Evolutionary conservation across 2,113 vertebrate genomes (phyloP).

Genomic region (Nycticryphes semicollaris): DNA sequence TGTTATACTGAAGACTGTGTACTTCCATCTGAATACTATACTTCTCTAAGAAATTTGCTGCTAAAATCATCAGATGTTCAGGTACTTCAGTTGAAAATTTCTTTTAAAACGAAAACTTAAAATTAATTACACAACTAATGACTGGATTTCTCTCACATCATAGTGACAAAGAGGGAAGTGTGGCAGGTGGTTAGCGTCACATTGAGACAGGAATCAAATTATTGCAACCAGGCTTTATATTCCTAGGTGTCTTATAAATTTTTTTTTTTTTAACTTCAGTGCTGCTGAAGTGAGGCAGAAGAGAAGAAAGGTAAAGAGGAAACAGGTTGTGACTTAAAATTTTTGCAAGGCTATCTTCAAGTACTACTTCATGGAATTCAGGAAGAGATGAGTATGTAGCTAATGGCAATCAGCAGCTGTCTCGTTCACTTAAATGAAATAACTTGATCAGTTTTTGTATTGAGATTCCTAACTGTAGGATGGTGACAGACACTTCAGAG

Average conservation of each 20-base stretch:
- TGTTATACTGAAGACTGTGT: conserved; percentile 96
- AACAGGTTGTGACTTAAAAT: not conserved
- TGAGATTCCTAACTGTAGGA: not conserved
- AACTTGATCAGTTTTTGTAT: not conserved
- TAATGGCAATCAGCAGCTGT: not conserved
- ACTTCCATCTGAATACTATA: conserved; percentile 89
- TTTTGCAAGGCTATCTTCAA: not conserved
- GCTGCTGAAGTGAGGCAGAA: not conserved
- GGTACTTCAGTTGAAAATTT: conserved; percentile 70
- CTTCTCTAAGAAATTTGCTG: conserved; percentile 88
- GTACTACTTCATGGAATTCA: not conserved
- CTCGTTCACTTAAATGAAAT: not conserved
- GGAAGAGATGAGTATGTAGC: not conserved
- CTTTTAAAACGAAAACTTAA: not conserved
- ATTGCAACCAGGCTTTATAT: not conserved
- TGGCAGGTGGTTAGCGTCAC: not conserved
- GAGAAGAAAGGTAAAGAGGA: not conserved
- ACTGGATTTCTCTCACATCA: not conserved
- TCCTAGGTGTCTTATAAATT: not conserved
- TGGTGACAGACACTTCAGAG: not conserved
- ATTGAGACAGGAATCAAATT: not conserved
- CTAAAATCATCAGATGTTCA: conserved; percentile 93
- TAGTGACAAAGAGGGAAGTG: not conserved
- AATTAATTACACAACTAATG: not conserved
- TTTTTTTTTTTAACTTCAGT: not conserved